These are phyloP conservation scores for Diphyllodes magnificus DNA, from an alignment of 2,113 vertebrate genomes.

Conservation along the genomic window DNA sequence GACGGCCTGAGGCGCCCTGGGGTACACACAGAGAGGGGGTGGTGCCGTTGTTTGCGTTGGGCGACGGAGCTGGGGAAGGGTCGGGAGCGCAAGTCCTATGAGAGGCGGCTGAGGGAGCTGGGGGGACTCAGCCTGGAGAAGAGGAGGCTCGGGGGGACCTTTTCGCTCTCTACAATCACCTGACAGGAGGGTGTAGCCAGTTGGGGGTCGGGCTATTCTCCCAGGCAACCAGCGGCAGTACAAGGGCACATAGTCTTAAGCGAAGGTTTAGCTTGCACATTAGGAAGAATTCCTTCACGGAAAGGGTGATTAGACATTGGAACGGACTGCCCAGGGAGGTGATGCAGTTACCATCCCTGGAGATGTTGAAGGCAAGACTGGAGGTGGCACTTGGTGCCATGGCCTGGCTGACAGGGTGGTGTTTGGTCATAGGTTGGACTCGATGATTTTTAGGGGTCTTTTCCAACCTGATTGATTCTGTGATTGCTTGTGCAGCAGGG, in stretches of 20 bases:
- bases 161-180: accelerated
- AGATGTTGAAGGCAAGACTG: background rate
- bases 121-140: background rate
- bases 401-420: background rate
- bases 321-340: background rate
- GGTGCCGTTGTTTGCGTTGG: background rate
- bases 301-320: background rate
- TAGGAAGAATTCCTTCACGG: background rate
- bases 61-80: background rate
- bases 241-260: too few relatives aligned
- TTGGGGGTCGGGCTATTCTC: background rate
- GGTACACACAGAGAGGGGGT: too few relatives aligned
- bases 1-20: background rate
- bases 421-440: background rate
- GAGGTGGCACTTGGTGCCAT: background rate
- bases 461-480: background rate
- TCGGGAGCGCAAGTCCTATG: accelerated
- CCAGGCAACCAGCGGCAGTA: background rate
- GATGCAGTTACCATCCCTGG: background rate
- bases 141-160: background rate
- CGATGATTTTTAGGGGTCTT: background rate
- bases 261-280: background rate
- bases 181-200: background rate
- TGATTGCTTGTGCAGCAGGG: background rate
- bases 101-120: background rate